phyloP scores from a whole-genome alignment of 2,888 invertebrate species.

The Chrysotoxum bicinctum region DNA sequence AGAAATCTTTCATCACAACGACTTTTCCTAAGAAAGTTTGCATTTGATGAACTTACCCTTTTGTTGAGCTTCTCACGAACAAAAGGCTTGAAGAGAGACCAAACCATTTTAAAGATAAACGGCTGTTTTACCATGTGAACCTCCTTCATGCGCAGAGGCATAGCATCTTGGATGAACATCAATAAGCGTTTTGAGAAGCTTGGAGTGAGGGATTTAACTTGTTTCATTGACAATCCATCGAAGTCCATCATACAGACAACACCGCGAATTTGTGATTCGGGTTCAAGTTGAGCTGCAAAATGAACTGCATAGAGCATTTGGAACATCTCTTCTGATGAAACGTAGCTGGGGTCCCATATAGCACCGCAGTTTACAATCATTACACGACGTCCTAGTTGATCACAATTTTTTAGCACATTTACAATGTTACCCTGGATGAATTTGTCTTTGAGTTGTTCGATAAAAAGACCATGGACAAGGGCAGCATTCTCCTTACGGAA shows the following conservation, averaged over 20 bases:
- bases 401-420: slow-evolving; percentile 89
- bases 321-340: slow-evolving; percentile 89
- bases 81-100: slow-evolving; percentile 92
- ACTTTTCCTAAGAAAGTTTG: no score
- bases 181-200: slow-evolving; percentile 89
- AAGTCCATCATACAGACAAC: slow-evolving; percentile 93
- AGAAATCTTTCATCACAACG: not conserved
- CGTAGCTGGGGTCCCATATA: slow-evolving; percentile 89
- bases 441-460: slow-evolving; percentile 86
- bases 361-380: slow-evolving; percentile 89
- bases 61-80: slow-evolving; percentile 89
- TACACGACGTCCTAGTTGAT: slow-evolving; percentile 89
- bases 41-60: slow-evolving; percentile 84
- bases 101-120: slow-evolving; percentile 91
- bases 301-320: slow-evolving; percentile 90
- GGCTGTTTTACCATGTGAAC: slow-evolving; percentile 94
- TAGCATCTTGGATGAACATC: slow-evolving; percentile 92
- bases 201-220: slow-evolving; percentile 87
- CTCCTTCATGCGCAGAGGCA: slow-evolving; percentile 92
- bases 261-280: slow-evolving; percentile 90
- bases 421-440: slow-evolving; percentile 89
- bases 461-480: slow-evolving; percentile 86
- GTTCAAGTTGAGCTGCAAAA: slow-evolving; percentile 88
- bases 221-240: slow-evolving; percentile 88
- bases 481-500: slow-evolving; percentile 88